Evolutionary conservation across 2,797 vertebrate genomes (phyloP).

Genomic region (Rhadinocentrus ornatus): DNA sequence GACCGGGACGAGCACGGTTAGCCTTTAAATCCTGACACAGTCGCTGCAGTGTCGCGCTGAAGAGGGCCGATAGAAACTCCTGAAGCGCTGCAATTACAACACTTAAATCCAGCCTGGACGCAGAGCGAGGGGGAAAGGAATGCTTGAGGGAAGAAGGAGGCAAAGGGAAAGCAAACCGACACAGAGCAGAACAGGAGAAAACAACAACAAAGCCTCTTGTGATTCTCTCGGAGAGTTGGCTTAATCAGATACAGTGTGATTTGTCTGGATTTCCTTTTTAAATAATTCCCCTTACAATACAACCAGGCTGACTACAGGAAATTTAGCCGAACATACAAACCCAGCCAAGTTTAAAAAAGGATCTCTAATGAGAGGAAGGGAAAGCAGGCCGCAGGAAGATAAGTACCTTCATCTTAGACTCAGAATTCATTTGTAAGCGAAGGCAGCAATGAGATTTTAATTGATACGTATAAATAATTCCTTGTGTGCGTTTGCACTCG

Average conservation of each 20-base stretch:
- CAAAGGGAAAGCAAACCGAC: constrained; percentile 33
- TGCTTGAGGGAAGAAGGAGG: constrained; percentile 2
- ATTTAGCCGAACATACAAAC: constrained; percentile 13
- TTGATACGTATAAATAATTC: constrained; percentile 96
- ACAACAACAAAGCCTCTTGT: constrained; percentile 70
- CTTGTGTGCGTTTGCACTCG: constrained; percentile 89
- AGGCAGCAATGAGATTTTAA: constrained; percentile 91
- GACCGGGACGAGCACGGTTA: constrained; percentile 4
- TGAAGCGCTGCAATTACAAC: constrained; percentile 67
- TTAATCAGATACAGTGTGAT: constrained; percentile 82
- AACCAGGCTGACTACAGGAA: constrained; percentile 56
- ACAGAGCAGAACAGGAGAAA: constrained; percentile 42
- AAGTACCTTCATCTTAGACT: constrained; percentile 84
- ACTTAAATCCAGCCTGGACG: constrained; percentile 65
- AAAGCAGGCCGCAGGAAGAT: constrained; percentile 75
- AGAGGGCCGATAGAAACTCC: constrained; percentile 48
- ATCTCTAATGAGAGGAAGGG: constrained; percentile 78
- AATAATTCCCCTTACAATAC: constrained; percentile 73
- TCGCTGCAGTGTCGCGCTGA: neutral
- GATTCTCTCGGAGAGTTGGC: constrained; percentile 72
- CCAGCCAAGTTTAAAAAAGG: constrained; percentile 66
- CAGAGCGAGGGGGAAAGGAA: constrained; percentile 5
- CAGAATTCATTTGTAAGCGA: constrained; percentile 85
- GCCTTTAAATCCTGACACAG: neutral
- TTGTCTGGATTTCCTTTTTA: constrained; percentile 76